phyloP scores from a whole-genome alignment of 2,797 vertebrate genomes.

The Clarias laeviceps region DNA sequence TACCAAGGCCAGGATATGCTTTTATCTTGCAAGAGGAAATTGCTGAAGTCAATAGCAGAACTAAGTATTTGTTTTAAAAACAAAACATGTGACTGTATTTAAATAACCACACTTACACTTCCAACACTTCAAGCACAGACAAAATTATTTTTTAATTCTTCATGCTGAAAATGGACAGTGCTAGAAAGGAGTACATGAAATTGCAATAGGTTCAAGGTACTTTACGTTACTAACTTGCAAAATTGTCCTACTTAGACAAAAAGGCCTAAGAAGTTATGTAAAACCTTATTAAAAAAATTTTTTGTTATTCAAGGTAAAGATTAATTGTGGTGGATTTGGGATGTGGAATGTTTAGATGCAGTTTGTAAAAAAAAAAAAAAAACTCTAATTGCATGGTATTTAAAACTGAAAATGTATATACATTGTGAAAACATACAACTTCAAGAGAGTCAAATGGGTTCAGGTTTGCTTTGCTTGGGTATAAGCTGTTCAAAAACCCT shows the following conservation, averaged over 20 bases:
- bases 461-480: conserved; percentile 15
- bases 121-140: conserved; percentile 10
- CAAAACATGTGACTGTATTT: background rate
- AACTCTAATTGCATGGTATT: conserved; percentile 1
- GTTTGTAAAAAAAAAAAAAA: conserved; percentile 5
- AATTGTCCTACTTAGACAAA: background rate
- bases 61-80: background rate
- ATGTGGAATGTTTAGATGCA: background rate
- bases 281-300: conserved; percentile 9
- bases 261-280: conserved; percentile 12
- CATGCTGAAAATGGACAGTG: conserved; percentile 25
- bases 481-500: conserved; percentile 26
- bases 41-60: background rate
- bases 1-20: background rate
- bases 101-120: conserved; percentile 33
- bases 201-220: conserved; percentile 22
- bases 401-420: conserved; percentile 9
- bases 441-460: conserved; percentile 11
- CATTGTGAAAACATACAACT: conserved; percentile 26
- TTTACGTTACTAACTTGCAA: conserved; percentile 22
- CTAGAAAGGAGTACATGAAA: conserved; percentile 32
- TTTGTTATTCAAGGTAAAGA: conserved; percentile 1
- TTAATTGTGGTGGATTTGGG: background rate
- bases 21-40: conserved; percentile 15
- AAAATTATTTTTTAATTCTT: conserved; percentile 37